phyloP scores from a whole-genome alignment of 2,113 vertebrate species.

The Cynoglossus semilaevis region DNA sequence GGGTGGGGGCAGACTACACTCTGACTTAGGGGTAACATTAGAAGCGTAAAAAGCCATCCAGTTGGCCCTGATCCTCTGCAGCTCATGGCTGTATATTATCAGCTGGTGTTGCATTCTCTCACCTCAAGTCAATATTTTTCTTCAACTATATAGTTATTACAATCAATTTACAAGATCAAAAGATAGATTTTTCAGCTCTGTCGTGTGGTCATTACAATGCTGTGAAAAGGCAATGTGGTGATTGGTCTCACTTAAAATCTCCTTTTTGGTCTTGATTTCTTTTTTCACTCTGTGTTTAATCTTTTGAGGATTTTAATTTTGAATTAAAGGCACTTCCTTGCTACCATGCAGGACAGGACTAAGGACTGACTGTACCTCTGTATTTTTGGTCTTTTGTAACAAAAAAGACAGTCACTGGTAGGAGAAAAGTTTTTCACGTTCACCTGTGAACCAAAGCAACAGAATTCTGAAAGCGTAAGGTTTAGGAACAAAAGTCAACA shows the following conservation, averaged over 20 bases:
- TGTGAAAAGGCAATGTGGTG: constrained; percentile 97
- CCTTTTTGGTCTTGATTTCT: constrained; percentile 84
- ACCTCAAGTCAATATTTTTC: constrained; percentile 38
- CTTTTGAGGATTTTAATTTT: constrained; percentile 91
- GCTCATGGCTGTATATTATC: constrained; percentile 38
- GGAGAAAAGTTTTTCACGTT: constrained; percentile 24
- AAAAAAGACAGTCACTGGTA: constrained; percentile 83
- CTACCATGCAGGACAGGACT: constrained; percentile 88
- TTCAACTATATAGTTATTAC: constrained; percentile 42
- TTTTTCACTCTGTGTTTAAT: constrained; percentile 73
- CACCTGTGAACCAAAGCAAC: too few species aligned
- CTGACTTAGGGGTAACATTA: too few species aligned
- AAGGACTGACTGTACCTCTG: constrained; percentile 75
- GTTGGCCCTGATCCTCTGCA: constrained; percentile 14
- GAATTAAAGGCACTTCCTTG: constrained; percentile 99
- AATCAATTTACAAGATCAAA: constrained; percentile 51
- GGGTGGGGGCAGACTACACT: too few species aligned
- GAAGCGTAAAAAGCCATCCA: too few species aligned
- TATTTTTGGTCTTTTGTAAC: constrained; percentile 84
- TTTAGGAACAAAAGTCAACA: constrained; percentile 27
- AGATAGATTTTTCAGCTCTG: constrained; percentile 54
- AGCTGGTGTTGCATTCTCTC: constrained; percentile 36
- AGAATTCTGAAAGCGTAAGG: neutral
- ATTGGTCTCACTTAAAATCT: constrained; percentile 78
- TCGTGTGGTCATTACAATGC: constrained; percentile 61